Evolutionary conservation across 2,113 vertebrate genomes (phyloP), one percentile per base, ranked within the genome.

Genomic region (Chaetops frenatus): DNA sequence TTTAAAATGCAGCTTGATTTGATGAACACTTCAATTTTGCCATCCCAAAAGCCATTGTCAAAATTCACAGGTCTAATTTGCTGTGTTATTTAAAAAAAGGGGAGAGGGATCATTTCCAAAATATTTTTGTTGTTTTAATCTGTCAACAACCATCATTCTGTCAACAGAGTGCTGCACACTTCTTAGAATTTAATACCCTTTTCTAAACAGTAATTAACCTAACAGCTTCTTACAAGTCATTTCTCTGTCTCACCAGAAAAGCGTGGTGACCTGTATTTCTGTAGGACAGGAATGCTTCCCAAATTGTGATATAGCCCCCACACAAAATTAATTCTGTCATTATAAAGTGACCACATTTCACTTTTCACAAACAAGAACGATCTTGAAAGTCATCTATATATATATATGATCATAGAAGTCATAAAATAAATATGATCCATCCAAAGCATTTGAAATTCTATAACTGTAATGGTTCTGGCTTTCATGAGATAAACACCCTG

Each of bases 191-290:
- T 53, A 95, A 62, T 82, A 76, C 51, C 48, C 69, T 93, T 92
- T 94, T 77, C 80, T 92, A 90, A 95, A 74, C 85, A 93, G 82
- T 94, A 97, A 96, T 97, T 97, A 96, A 96, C 94, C 92, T 95
- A 96, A 96, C 94, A 97, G 94, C 93, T 90, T 97, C 96, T 90
- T 88, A 40, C 88, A 92, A 95, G 89, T 79, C 10, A 81, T 84
- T 92, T 73, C 81, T 86, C 71, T 78, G 69, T 92, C 76, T 95
- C 92, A 92, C 91, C 85, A 95, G 92, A 94, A 74, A 88, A 93
- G 60, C 56, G n/a, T 4, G 36, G 67, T 80, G 92, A 96, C 88
- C 85, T 71, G 24, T 29, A 22, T 12, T 50, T 94, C 51, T 47
- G 31, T 29, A 91, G 81, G 86, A 93, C 64, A 92, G 67, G 44